phyloP scores from a whole-genome alignment of 2,113 vertebrate species.

The Anthoscopus minutus region DNA sequence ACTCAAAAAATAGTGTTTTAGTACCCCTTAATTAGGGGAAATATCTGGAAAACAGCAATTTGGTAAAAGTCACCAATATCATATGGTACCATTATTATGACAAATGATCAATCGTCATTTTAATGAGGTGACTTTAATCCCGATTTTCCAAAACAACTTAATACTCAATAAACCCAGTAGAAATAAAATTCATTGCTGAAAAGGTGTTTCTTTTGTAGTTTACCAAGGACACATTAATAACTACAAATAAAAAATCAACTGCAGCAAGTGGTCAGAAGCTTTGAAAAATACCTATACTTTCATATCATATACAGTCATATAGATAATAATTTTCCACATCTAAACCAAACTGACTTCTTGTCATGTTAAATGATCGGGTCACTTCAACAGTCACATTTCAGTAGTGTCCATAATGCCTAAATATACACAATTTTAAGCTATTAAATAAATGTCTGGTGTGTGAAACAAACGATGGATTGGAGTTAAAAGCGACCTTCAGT shows the following conservation, averaged over 20 bases:
- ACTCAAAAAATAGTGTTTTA: neutral
- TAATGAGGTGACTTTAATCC: slow-evolving; percentile 21
- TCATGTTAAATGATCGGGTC: neutral
- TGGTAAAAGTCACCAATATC: slow-evolving; percentile 26
- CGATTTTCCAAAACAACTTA: neutral
- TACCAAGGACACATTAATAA: neutral
- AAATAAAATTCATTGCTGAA: neutral
- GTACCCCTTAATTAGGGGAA: neutral
- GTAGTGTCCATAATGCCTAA: neutral
- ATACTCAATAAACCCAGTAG: neutral
- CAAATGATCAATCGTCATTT: slow-evolving; percentile 35
- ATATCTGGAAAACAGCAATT: slow-evolving; percentile 27
- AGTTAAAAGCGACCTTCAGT: neutral
- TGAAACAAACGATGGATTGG: neutral
- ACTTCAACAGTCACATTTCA: slow-evolving; percentile 6
- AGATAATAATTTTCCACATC: neutral
- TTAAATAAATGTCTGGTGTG: neutral
- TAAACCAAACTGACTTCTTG: neutral
- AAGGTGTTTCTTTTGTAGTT: neutral
- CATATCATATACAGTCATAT: neutral
- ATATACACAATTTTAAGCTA: neutral
- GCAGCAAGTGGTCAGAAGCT: neutral
- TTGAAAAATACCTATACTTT: neutral
- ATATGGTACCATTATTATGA: neutral
- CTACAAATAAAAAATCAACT: neutral